phyloP scores from a whole-genome alignment of 2,888 invertebrate genomes.

The Euphydryas editha region DNA sequence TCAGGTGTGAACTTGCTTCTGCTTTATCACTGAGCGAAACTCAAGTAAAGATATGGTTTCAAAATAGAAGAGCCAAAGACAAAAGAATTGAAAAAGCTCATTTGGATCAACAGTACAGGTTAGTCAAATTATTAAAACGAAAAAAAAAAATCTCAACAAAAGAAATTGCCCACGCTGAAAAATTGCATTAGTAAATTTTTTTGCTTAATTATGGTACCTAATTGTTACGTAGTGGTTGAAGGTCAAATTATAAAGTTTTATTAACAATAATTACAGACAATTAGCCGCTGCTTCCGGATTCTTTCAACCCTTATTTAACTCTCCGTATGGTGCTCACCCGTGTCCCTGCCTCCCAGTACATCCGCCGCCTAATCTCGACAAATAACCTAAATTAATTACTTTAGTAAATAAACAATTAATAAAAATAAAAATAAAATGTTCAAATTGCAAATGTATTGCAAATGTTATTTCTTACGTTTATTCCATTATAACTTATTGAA shows the following conservation, averaged over 20 bases:
- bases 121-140: too few species aligned
- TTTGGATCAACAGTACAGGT: conserved; percentile 97
- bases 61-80: conserved; percentile 97
- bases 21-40: conserved; percentile 97
- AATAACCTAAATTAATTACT: conserved; percentile 29
- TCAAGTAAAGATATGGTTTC: conserved; percentile 98
- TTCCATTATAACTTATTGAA: too few species aligned
- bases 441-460: not conserved
- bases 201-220: too few species aligned
- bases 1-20: conserved; percentile 95
- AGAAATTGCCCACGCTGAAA: too few species aligned
- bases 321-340: conserved; percentile 64
- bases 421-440: not conserved
- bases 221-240: not conserved
- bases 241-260: not conserved
- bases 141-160: too few species aligned
- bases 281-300: conserved; percentile 85
- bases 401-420: not conserved
- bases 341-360: conserved; percentile 68
- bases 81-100: conserved; percentile 98
- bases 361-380: conserved; percentile 35
- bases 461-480: not conserved
- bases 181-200: too few species aligned
- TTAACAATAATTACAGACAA: conserved; percentile 65
- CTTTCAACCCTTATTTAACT: conserved; percentile 70